Conservation (phyloP, 1,140 invertebrate species). For the Aculops lycopersici region DNA sequence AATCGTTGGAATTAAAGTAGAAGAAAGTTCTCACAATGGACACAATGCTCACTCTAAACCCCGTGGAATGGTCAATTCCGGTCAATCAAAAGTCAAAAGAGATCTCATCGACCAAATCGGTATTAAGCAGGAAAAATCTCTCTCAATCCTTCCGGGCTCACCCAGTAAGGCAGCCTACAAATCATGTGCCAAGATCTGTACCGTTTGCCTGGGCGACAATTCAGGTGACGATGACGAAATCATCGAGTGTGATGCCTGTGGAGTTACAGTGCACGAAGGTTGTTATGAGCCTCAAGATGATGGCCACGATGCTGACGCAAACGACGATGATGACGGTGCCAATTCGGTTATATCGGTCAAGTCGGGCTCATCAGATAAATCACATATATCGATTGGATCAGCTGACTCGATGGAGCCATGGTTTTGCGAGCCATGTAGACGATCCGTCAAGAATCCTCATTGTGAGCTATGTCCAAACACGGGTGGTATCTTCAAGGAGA, state of each 20-base stretch:
- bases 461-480: conserved; percentile 21
- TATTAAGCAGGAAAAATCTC: not conserved
- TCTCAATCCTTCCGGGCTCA: conserved; percentile 2
- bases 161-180: conserved; percentile 10
- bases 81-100: not conserved
- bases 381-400: conserved; percentile 55
- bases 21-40: conserved; percentile 2
- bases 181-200: conserved; percentile 37
- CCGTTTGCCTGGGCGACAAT: conserved; percentile 54
- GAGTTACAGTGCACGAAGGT: conserved; percentile 75
- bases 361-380: too few species aligned
- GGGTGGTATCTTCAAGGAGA: conserved; percentile 81
- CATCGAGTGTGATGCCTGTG: conserved; percentile 80
- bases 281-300: too few species aligned
- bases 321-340: conserved; percentile 25
- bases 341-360: too few species aligned
- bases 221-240: conserved; percentile 69
- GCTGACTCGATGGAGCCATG: conserved; percentile 76
- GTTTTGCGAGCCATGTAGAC: conserved; percentile 89
- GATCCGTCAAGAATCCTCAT: conserved; percentile 38
- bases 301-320: conserved; percentile 56
- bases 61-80: not conserved
- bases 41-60: conserved; percentile 3
- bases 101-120: not conserved
- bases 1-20: conserved; percentile 8